Evolutionary conservation across 2,797 vertebrate genomes (phyloP).

Genomic region (Selene dorsalis): DNA sequence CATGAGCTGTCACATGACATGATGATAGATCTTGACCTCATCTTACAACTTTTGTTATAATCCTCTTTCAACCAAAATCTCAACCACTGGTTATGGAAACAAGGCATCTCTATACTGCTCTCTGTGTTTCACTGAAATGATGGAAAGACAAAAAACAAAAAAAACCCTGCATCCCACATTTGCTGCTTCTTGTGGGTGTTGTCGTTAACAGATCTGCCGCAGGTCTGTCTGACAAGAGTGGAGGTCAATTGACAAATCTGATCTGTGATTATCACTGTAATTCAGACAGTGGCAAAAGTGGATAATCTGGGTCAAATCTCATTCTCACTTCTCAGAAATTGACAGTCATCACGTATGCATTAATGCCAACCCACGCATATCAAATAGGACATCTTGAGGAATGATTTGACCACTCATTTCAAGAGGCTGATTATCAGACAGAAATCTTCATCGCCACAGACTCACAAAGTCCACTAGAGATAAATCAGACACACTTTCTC

Average conservation of each 20-base stretch:
- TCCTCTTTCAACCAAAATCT: neutral
- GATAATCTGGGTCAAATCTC: slow-evolving; percentile 69
- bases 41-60: neutral
- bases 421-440: slow-evolving; percentile 68
- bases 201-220: slow-evolving; percentile 51
- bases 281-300: slow-evolving; percentile 40
- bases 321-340: slow-evolving; percentile 51
- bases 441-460: slow-evolving; percentile 40
- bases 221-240: slow-evolving; percentile 31
- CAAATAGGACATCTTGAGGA: slow-evolving; percentile 56
- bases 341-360: slow-evolving; percentile 60
- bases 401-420: slow-evolving; percentile 54
- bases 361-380: slow-evolving; percentile 55
- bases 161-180: slow-evolving; percentile 5
- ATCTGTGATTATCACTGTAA: slow-evolving; percentile 56
- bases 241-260: slow-evolving; percentile 58
- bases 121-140: neutral
- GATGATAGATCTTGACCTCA: neutral
- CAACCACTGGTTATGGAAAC: slow-evolving; percentile 14
- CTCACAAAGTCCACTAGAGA: slow-evolving; percentile 63
- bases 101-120: neutral
- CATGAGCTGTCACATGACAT: neutral
- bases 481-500: slow-evolving; percentile 68
- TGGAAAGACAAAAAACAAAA: neutral
- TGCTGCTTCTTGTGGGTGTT: slow-evolving; percentile 4